Percentiles rank a stretch among this genome's conserved stretches.
phyloP scores from a whole-genome alignment of 2,797 vertebrate genomes.

The Sardinella longiceps region DNA sequence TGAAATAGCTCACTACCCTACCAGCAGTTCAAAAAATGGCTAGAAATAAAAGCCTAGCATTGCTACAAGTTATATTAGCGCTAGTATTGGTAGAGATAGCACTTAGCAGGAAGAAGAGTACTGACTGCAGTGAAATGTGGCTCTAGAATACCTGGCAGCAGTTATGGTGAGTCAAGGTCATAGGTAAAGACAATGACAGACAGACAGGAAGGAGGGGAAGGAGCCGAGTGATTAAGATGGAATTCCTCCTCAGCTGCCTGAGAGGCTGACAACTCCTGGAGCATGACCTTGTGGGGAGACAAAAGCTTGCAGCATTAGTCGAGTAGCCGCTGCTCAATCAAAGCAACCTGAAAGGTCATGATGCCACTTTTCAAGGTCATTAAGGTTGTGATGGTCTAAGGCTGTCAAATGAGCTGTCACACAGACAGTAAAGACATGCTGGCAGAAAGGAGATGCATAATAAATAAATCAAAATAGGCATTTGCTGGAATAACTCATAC shows the following conservation, averaged over 20 bases:
- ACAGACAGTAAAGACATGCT: not conserved
- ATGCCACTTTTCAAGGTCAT: not conserved
- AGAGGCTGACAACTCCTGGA: not conserved
- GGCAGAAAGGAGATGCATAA: not conserved
- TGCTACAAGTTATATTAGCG: not conserved
- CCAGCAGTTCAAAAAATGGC: too few species aligned
- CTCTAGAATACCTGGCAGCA: not conserved
- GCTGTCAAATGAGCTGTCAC: not conserved
- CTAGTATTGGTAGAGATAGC: not conserved
- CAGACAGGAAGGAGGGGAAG: not conserved
- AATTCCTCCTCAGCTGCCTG: constrained; percentile 2
- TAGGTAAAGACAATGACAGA: not conserved
- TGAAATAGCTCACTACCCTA: too few species aligned
- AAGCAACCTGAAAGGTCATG: constrained; percentile 7
- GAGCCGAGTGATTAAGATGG: constrained; percentile 2
- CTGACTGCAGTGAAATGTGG: not conserved
- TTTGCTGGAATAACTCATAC: not conserved
- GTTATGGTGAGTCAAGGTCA: constrained; percentile 1
- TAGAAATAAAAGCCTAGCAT: too few species aligned
- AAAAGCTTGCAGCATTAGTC: not conserved
- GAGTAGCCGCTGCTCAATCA: not conserved
- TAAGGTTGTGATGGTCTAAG: not conserved
- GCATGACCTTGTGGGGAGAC: constrained; percentile 15
- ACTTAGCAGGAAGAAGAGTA: not conserved
- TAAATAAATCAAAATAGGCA: not conserved